Evolutionary conservation across 2,113 vertebrate genomes (phyloP), one percentile per base, ranked within the genome.

Genomic region (Campylorhamphus procurvoides): DNA sequence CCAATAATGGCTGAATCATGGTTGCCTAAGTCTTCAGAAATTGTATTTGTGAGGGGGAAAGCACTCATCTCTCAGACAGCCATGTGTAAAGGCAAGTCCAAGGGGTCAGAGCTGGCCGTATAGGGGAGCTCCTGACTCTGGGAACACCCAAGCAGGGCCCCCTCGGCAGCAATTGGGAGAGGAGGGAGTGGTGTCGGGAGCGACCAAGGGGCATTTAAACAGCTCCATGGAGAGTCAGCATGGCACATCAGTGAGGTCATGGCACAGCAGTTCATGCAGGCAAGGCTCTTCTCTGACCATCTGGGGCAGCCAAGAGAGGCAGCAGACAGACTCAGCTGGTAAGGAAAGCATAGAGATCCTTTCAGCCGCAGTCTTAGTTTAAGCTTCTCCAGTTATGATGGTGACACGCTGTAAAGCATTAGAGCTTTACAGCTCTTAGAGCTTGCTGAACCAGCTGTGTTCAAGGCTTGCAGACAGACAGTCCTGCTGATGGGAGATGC

Each of bases 1-100:
- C n/a, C 18, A 50, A 20, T 64, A 79, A 66, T 13, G 42, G 23
- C 28, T 71, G 66, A 78, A 56, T 7, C 1, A 2, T 50, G 12
- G 3, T 46, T 91, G 56, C 20, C 25, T 60, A 53, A 60, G 44
- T 31, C 44, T 81, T 82, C 44, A 76, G 53, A 69, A 87, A 44
- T 12, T 13, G 10, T 12, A 7, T n/a, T 62, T 0, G 0, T 28
- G 10, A 28, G 23, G 5, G 18, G n/a, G 6, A 37, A 68, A 87
- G 29, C 15, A 8, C 9, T n/a, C 13, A 14, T 67, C 14, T 69
- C 27, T 52, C 12, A 7, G 64, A 35, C 27, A 77, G 18, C 18
- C 1, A 4, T 40, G 39, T 29, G 39, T 20, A 28, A 31, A 6
- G 27, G 12, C 27, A 63, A 63, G 28, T 63, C 37, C 27, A 63